Evolutionary conservation across 2,113 vertebrate genomes (phyloP).

Genomic region (Tauraco erythrolophus): DNA sequence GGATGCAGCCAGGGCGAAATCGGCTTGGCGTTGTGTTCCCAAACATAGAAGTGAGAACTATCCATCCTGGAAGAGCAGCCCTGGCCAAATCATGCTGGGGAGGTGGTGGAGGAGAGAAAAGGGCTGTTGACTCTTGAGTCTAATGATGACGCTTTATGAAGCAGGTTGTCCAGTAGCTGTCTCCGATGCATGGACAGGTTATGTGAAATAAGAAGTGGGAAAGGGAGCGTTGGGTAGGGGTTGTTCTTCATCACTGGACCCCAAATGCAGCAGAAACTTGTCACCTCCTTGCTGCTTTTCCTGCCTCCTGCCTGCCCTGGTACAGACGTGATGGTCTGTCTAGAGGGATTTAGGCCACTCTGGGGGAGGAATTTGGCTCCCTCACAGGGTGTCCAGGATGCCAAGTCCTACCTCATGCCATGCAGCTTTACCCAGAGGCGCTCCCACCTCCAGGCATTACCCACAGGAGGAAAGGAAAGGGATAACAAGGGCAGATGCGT

Average conservation of each 20-base stretch:
- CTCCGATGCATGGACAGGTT: neutral
- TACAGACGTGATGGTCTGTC: neutral
- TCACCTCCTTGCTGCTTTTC: neutral
- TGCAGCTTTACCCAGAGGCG: neutral
- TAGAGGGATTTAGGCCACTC: neutral
- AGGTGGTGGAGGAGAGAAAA: neutral
- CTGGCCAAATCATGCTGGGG: accelerated
- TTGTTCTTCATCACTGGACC: neutral
- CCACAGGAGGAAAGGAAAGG: neutral
- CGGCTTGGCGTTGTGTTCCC: accelerated
- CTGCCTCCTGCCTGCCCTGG: neutral
- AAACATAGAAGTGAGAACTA: neutral
- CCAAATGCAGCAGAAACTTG: neutral
- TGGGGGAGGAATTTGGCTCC: neutral
- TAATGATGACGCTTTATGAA: neutral
- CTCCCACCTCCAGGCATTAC: neutral
- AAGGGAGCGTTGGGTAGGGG: neutral
- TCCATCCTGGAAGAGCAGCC: neutral
- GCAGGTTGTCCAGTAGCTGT: neutral
- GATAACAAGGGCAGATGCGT: neutral
- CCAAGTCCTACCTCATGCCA: accelerated
- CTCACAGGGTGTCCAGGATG: neutral
- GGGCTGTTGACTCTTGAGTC: neutral
- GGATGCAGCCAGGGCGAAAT: neutral
- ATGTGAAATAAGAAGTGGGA: neutral